These are phyloP conservation scores for Drosophila ustulata DNA, from an alignment of 2,888 invertebrate species.

Conservation along the genomic window DNA sequence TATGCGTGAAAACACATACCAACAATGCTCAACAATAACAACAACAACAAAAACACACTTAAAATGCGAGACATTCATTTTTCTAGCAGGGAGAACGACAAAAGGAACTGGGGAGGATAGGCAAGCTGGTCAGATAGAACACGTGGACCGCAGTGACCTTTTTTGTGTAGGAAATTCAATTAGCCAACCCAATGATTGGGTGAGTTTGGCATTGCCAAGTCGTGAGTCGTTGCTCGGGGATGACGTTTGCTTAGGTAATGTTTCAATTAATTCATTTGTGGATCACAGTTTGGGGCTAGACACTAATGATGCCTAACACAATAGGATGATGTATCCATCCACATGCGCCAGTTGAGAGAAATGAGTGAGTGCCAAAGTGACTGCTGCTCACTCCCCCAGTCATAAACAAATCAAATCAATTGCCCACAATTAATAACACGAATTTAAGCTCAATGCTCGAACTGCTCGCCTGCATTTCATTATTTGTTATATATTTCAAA, in stretches of 20 bases:
- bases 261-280: slow-evolving; percentile 79
- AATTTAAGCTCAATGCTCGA: slow-evolving; percentile 53
- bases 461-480: slow-evolving; percentile 69
- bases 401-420: slow-evolving; percentile 75
- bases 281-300: slow-evolving; percentile 44
- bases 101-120: slow-evolving; percentile 2
- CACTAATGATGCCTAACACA: slow-evolving; percentile 59
- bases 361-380: slow-evolving; percentile 19
- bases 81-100: slow-evolving; percentile 54
- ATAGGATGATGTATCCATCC: slow-evolving; percentile 48
- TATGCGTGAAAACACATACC: slow-evolving; percentile 78
- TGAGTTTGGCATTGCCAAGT: slow-evolving; percentile 12
- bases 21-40: slow-evolving; percentile 33
- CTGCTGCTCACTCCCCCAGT: slow-evolving; percentile 31
- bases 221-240: slow-evolving; percentile 29
- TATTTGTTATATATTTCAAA: slow-evolving; percentile 80
- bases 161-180: slow-evolving; percentile 73
- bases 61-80: slow-evolving; percentile 81
- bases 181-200: slow-evolving; percentile 58
- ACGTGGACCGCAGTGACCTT: slow-evolving; percentile 54
- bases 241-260: slow-evolving; percentile 80
- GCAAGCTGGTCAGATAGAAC: slow-evolving; percentile 42
- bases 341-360: slow-evolving; percentile 1
- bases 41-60: slow-evolving; percentile 55
- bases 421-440: slow-evolving; percentile 77